These are phyloP conservation scores for Hepsetus odoe DNA, from an alignment of 2,113 vertebrate genomes.

Conservation along the genomic window DNA sequence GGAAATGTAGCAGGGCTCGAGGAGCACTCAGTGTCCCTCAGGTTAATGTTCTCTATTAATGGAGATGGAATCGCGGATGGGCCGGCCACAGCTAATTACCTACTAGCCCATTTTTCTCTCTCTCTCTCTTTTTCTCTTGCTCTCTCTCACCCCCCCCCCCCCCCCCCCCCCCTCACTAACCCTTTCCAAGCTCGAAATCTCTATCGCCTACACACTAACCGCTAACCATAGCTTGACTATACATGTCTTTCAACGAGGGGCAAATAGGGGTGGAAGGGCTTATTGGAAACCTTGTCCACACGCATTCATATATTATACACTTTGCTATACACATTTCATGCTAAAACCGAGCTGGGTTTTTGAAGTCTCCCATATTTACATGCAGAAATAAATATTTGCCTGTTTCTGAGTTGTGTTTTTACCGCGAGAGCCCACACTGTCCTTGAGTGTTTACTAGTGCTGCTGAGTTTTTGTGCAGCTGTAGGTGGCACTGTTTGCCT, in stretches of 20 bases:
- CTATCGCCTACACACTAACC: constrained; percentile 45
- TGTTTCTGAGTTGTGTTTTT: background rate
- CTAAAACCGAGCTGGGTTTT: background rate
- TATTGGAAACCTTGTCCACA: constrained; percentile 5
- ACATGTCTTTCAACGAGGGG: background rate
- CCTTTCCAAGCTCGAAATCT: constrained; percentile 22
- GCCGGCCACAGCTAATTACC: constrained; percentile 77
- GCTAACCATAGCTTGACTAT: constrained; percentile 15
- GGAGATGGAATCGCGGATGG: constrained; percentile 71
- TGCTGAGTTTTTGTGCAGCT: constrained; percentile 46
- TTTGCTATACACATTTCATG: background rate
- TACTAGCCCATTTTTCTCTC: constrained; percentile 75
- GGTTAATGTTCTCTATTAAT: constrained; percentile 84
- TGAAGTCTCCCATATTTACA: background rate
- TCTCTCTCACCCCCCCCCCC: constrained; percentile 46
- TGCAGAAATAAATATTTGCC: background rate
- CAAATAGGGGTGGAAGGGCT: constrained; percentile 9
- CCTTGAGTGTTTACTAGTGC: background rate
- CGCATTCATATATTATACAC: constrained; percentile 1
- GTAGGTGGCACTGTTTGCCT: constrained; percentile 72
- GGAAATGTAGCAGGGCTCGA: constrained; percentile 72
- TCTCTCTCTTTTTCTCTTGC: constrained; percentile 38
- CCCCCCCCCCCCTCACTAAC: constrained; percentile 52
- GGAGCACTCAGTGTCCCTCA: constrained; percentile 77
- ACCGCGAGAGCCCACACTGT: background rate